phyloP scores from a whole-genome alignment of 2,113 vertebrate species.

The Xenopus borealis region DNA sequence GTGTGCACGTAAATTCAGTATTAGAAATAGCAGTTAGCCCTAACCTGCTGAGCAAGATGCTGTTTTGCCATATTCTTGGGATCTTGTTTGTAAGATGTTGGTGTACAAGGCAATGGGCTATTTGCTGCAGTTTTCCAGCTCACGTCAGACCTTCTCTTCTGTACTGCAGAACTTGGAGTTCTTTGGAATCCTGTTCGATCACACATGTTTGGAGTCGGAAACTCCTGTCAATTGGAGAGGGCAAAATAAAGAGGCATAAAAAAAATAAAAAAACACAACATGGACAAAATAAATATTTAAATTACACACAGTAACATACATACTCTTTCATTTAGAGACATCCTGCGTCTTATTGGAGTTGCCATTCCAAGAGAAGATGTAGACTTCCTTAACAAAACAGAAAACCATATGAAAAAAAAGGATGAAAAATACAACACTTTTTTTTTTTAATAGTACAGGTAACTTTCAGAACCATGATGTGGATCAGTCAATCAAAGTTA shows the following conservation, averaged over 20 bases:
- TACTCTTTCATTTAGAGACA: conserved; percentile 38
- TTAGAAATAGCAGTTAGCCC: too few species aligned
- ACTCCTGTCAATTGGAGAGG: not conserved
- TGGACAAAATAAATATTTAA: too few species aligned
- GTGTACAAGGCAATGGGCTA: not conserved
- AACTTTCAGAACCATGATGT: too few species aligned
- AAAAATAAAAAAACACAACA: not conserved
- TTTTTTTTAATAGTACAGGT: too few species aligned
- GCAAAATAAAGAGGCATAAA: not conserved
- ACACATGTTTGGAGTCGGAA: not conserved
- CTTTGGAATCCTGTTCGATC: not conserved
- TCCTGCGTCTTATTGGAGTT: conserved; percentile 10
- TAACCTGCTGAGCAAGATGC: conserved; percentile 39
- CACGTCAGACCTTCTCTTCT: conserved; percentile 8
- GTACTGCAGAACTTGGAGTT: not conserved
- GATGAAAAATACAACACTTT: too few species aligned
- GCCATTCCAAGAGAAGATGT: not conserved
- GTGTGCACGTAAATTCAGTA: too few species aligned
- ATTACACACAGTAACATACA: not conserved
- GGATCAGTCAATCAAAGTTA: too few species aligned
- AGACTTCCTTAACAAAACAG: conserved; percentile 1
- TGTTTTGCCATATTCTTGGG: not conserved
- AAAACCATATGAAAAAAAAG: not conserved
- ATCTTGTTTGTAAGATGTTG: conserved; percentile 11
- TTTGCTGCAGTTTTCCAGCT: conserved; percentile 5